These are phyloP conservation scores for Gryon sp. DNA, from an alignment of 1,140 invertebrate genomes.

Conservation along the genomic window DNA sequence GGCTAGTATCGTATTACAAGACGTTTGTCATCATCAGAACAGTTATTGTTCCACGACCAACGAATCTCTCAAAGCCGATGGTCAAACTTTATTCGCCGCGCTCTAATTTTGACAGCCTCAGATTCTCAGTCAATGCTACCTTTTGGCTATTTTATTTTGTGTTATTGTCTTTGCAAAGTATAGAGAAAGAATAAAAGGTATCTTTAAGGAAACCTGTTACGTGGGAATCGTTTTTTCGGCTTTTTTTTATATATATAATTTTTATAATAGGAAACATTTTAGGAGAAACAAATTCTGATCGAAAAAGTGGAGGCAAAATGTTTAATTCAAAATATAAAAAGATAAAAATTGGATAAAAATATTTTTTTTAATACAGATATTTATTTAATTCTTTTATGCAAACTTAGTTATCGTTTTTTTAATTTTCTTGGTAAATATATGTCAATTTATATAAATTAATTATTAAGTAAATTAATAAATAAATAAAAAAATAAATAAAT, in stretches of 20 bases:
- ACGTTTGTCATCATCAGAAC: conserved; percentile 79
- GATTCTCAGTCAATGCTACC: conserved; percentile 38
- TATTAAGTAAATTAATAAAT: no score
- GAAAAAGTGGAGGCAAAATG: no score
- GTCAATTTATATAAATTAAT: no score
- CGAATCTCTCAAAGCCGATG: conserved; percentile 67
- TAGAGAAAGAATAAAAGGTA: conserved; percentile 14
- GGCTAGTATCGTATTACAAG: conserved; percentile 75
- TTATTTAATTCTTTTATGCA: no score
- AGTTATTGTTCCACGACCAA: conserved; percentile 72
- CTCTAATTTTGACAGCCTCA: conserved; percentile 49
- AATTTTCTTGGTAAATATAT: no score
- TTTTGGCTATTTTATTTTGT: conserved; percentile 9
- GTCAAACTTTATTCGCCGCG: conserved; percentile 63
- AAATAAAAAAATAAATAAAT: no score
- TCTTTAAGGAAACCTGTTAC: conserved; percentile 43
- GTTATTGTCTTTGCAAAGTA: conserved; percentile 36
- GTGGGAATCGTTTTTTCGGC: conserved; percentile 37
- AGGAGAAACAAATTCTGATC: no score
- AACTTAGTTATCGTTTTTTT: no score
- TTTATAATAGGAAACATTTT: no score
- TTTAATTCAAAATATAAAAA: no score
- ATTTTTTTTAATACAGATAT: no score
- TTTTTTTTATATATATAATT: background rate
- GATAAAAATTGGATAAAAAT: no score